phyloP scores from a whole-genome alignment of 2,113 vertebrate genomes.

The Colossoma macropomum region DNA sequence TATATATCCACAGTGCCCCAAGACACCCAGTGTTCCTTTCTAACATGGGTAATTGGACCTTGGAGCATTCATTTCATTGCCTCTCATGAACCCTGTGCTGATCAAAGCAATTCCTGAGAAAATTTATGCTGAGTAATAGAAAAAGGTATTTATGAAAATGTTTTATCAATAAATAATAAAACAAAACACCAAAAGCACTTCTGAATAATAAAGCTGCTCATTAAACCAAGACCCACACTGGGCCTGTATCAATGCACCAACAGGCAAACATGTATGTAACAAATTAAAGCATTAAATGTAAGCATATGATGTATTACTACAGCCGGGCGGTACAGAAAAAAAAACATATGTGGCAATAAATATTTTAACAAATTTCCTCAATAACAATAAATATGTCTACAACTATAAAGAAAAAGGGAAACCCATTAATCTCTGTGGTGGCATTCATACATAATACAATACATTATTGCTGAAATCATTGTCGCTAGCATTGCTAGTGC shows the following conservation, averaged over 20 bases:
- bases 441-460: no score
- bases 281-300: background rate
- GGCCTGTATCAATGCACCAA: background rate
- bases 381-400: background rate
- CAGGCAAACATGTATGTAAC: background rate
- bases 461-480: no score
- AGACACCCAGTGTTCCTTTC: slow-evolving; percentile 60
- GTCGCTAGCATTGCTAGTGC: no score
- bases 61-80: slow-evolving; percentile 40
- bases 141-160: slow-evolving; percentile 1
- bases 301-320: background rate
- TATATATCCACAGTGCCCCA: background rate
- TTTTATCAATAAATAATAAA: slow-evolving; percentile 26
- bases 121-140: background rate
- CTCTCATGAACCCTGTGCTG: slow-evolving; percentile 48
- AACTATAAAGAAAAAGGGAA: background rate
- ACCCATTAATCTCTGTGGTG: no score
- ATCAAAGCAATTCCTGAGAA: slow-evolving; percentile 33
- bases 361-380: no score
- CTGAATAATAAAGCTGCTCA: background rate
- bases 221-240: background rate
- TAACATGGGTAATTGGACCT: slow-evolving; percentile 62
- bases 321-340: no score
- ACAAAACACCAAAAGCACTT: background rate
- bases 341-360: background rate